phyloP scores from a whole-genome alignment of 2,888 invertebrate species.

The Agrilus cyanescens region DNA sequence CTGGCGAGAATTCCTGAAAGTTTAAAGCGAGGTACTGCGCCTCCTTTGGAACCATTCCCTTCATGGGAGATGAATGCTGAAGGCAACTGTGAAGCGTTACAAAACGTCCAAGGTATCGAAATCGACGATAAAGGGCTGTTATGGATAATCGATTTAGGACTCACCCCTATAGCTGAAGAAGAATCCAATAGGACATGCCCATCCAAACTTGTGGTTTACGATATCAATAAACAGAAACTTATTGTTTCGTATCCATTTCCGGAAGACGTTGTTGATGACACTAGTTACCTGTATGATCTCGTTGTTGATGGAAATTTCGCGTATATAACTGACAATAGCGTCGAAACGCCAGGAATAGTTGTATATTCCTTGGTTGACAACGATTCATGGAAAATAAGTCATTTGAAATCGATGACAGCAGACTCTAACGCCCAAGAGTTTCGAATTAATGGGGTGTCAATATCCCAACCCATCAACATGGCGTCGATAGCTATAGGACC shows the following conservation, averaged over 20 bases:
- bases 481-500: conserved; percentile 64
- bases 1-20: conserved; percentile 44
- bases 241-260: conserved; percentile 49
- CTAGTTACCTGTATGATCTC: conserved; percentile 55
- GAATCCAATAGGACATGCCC: conserved; percentile 46
- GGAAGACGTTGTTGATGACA: conserved; percentile 42
- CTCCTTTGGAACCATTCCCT: conserved; percentile 54
- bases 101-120: conserved; percentile 65
- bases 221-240: conserved; percentile 47
- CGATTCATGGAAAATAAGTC: conserved; percentile 59
- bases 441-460: conserved; percentile 45
- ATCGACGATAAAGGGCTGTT: conserved; percentile 57
- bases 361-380: conserved; percentile 54
- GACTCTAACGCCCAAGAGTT: conserved; percentile 46
- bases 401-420: conserved; percentile 50
- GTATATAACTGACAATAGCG: conserved; percentile 61
- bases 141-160: conserved; percentile 59
- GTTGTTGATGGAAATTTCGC: conserved; percentile 56
- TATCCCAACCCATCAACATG: conserved; percentile 48
- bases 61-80: conserved; percentile 56
- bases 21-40: conserved; percentile 40
- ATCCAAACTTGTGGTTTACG: conserved; percentile 56
- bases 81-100: conserved; percentile 56
- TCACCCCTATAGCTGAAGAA: conserved; percentile 46
- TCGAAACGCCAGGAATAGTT: conserved; percentile 53